Evolutionary conservation across 2,113 vertebrate species (phyloP).

Genomic region (Brachionichthys hirsutus): DNA sequence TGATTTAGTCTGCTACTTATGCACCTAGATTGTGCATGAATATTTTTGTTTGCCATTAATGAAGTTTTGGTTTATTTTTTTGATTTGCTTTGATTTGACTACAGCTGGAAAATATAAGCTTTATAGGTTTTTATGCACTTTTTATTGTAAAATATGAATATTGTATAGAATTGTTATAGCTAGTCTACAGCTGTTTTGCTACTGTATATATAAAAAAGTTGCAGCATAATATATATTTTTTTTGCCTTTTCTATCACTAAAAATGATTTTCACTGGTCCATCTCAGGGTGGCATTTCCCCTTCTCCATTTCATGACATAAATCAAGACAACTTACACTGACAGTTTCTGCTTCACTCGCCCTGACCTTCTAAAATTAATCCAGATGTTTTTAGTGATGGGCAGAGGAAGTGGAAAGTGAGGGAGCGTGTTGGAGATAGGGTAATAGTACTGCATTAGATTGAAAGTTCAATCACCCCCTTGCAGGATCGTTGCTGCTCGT

Average conservation of each 20-base stretch:
- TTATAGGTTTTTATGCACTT: neutral
- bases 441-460: slow-evolving; percentile 47
- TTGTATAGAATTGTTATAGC: neutral
- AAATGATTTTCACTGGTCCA: slow-evolving; percentile 59
- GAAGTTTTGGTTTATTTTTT: too few species aligned
- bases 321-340: slow-evolving; percentile 59
- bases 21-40: neutral
- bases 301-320: slow-evolving; percentile 59
- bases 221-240: neutral
- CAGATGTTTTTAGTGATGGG: slow-evolving; percentile 71
- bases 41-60: neutral
- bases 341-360: slow-evolving; percentile 55
- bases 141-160: neutral
- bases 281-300: slow-evolving; percentile 68
- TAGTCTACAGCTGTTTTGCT: too few species aligned
- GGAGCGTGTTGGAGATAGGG: slow-evolving; percentile 27
- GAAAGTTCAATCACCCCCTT: slow-evolving; percentile 30
- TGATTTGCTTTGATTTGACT: too few species aligned
- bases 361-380: slow-evolving; percentile 69
- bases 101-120: neutral
- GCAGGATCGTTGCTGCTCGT: slow-evolving; percentile 31
- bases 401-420: slow-evolving; percentile 46
- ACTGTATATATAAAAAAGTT: too few species aligned
- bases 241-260: slow-evolving; percentile 54
- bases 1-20: neutral